These are phyloP conservation scores for Danio tinwini DNA, from an alignment of 2,797 vertebrate genomes.

Conservation along the genomic window DNA sequence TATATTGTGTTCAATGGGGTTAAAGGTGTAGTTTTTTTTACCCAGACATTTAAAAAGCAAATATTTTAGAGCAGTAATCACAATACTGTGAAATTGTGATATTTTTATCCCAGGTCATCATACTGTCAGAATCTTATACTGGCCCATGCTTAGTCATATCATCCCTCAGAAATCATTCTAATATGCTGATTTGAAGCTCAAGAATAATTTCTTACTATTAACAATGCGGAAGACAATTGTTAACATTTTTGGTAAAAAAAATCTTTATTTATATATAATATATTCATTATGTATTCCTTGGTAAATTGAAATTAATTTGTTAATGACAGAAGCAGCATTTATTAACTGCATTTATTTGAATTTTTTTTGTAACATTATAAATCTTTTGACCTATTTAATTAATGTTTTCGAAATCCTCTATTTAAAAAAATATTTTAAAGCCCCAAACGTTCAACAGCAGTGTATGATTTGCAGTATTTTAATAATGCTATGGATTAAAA, in stretches of 20 bases:
- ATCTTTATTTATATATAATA: not conserved
- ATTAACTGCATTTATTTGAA: not conserved
- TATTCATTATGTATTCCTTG: not conserved
- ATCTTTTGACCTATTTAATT: not conserved
- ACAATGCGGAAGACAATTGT: not conserved
- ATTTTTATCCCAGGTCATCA: no score
- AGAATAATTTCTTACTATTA: not conserved
- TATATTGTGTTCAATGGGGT: no score
- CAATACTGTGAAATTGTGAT: no score
- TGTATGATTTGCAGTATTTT: not conserved
- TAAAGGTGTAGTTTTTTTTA: no score
- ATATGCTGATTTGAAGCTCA: not conserved
- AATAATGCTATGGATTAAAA: not conserved
- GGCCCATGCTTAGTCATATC: no score
- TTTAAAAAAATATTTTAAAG: not conserved
- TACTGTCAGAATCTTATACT: no score
- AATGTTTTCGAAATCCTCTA: not conserved
- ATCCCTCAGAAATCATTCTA: not conserved
- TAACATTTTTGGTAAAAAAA: not conserved
- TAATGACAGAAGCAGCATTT: no score
- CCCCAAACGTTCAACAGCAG: not conserved
- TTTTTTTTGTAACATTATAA: not conserved
- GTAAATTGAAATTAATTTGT: not conserved
- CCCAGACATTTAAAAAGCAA: no score
- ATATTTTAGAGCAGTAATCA: no score